Percentiles rank a stretch among this genome's conserved stretches.
Conservation (phyloP, 2,113 vertebrate species). For the Aegotheles bennettii region DNA sequence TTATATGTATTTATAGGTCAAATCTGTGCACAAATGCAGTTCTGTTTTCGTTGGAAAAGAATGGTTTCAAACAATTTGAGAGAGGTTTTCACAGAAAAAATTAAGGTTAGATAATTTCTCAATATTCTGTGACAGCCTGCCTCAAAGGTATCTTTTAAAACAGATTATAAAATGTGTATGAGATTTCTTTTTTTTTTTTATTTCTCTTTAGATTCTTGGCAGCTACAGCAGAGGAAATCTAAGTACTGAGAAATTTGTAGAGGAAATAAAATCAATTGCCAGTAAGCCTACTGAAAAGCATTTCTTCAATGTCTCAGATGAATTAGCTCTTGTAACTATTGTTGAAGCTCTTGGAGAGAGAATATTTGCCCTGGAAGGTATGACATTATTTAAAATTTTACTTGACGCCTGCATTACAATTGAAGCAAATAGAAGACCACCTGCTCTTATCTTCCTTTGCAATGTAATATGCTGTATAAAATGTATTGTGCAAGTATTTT, state of each 20-base stretch:
- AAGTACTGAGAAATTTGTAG: constrained; percentile 83
- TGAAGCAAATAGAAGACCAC: background rate
- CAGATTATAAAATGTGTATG: background rate
- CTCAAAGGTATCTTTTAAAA: background rate
- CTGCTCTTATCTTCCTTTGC: background rate
- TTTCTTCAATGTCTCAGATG: constrained; percentile 97
- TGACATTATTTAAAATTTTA: background rate
- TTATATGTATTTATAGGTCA: background rate
- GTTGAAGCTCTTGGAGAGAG: constrained; percentile 89
- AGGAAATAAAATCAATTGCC: constrained; percentile 91
- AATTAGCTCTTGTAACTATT: constrained; percentile 86
- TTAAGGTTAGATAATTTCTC: background rate
- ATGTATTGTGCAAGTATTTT: background rate
- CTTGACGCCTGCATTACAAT: background rate
- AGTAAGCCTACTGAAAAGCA: constrained; percentile 85
- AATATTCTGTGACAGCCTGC: background rate
- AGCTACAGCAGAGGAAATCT: constrained; percentile 91
- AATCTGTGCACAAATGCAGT: background rate
- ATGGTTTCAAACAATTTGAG: background rate
- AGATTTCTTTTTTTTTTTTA: background rate
- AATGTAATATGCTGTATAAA: background rate
- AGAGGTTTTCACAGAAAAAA: background rate
- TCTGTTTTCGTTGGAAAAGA: background rate
- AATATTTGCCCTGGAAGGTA: constrained; percentile 97
- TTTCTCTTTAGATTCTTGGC: constrained; percentile 85